Evolutionary conservation across 2,113 vertebrate genomes (phyloP), one percentile per base, ranked within the genome.

Genomic region (Myanophis thanlyinensis): DNA sequence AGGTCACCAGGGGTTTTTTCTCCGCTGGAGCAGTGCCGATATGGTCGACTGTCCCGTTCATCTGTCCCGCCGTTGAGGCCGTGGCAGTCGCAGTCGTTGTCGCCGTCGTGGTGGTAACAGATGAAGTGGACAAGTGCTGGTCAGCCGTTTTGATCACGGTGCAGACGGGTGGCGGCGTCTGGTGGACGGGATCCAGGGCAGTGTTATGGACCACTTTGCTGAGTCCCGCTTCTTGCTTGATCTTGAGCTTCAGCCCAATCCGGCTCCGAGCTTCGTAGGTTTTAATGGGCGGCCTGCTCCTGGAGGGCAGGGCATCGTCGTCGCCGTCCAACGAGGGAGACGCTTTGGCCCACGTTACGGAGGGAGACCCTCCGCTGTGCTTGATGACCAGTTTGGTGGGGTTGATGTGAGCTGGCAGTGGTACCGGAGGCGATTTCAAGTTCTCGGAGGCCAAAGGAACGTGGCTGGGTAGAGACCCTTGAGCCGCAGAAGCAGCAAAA

Each of bases 191-290:
- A 93, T 99, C 99, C 94, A 99, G 95, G 0, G 99, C 99, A 0
- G 99, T 99, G 97, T 99, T 99, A 96, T 99, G 99, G 5, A 99
- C 98, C 11, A 99, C 98, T 94, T 99, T 99, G 93, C 98, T 98
- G 88, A 99, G 97, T 0, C 99, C 98, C 0, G 99, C 98, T 86
- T 99, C 99, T 95, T 99, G 99, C 91, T 99, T 99, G 97, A 99
- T 99, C 97, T 99, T 99, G 15, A 99, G 96, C 96, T 99, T 99
- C 90, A 99, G 97, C 25, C 98, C 98, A 0, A 99, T 99, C 47
- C 99, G 97, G 87, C 98, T 98, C 0, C 99, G 98, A 0, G 99
- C 99, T 96, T 99, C 99, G 5, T 99, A 99, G 7, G 99, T 99
- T 95, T 99, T 99, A 84, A 99, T 99, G 10, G 98, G 99, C 0